Evolutionary conservation across 1,140 invertebrate species (phyloP).

Genomic region (Danaus plexippus): DNA sequence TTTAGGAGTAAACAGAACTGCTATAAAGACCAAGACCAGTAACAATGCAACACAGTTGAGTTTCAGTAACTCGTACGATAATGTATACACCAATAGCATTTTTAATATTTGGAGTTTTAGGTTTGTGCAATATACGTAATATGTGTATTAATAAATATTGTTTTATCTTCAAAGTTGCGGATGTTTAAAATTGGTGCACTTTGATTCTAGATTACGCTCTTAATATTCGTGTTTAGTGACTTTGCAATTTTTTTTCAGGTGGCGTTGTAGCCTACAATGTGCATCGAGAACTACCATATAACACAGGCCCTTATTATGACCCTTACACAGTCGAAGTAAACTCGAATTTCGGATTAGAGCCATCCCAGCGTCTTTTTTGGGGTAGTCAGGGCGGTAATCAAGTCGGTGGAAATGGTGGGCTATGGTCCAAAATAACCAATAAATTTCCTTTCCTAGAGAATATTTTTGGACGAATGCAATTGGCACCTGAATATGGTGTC

Average conservation of each 20-base stretch:
- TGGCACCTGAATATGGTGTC: constrained; percentile 39
- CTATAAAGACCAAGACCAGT: constrained; percentile 63
- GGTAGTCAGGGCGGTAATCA: constrained; percentile 53
- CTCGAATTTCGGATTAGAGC: constrained; percentile 36
- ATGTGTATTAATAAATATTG: constrained; percentile 1
- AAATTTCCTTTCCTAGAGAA: constrained; percentile 57
- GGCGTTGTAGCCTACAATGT: constrained; percentile 42
- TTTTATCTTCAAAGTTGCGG: background rate
- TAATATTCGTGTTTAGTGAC: constrained; percentile 4
- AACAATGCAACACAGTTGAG: constrained; percentile 55
- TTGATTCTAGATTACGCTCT: too few species aligned
- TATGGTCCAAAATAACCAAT: constrained; percentile 54
- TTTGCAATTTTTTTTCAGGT: constrained; percentile 42
- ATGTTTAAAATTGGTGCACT: too few species aligned
- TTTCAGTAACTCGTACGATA: constrained; percentile 45
- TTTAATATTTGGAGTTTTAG: constrained; percentile 46
- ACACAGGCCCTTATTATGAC: constrained; percentile 38
- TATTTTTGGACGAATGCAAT: constrained; percentile 58
- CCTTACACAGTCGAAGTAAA: constrained; percentile 35
- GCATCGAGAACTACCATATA: constrained; percentile 45
- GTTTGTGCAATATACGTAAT: constrained; percentile 39
- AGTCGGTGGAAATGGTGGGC: constrained; percentile 55
- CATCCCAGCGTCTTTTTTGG: constrained; percentile 56
- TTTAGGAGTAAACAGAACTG: constrained; percentile 64
- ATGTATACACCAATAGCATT: constrained; percentile 50